Base-by-base conservation (phyloP, 2,797 vertebrate species). In the Graptemys geographica region DNA sequence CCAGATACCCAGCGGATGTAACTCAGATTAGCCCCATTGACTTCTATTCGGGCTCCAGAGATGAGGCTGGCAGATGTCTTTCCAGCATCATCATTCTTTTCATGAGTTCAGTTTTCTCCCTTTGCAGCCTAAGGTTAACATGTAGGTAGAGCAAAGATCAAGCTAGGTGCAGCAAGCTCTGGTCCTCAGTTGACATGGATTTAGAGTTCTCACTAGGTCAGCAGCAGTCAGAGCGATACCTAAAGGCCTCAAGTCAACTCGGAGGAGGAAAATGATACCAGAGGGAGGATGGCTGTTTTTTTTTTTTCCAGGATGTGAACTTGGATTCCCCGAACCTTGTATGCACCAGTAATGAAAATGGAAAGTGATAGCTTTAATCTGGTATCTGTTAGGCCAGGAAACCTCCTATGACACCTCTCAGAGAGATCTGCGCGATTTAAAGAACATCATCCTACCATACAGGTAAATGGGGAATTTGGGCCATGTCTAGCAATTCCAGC, bases 361-460 rank as follows among this genome's bases (percentile, higher is more conserved):
- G 92, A 85, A 95, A 95, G 88, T 91, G 93, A 93, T 81, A 93
- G 78, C 69, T 97, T 95, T 96, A 83, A 93, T 96, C 94, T 91
- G 95, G 79, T 90, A 76, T 83, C 85, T 94, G 84, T 82, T 83
- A 94, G 83, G 25, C 80, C 0, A 92, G 91, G 81, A 49, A 89
- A 94, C 92, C 79, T 90, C 65, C 41, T 5, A 13, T 83, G 88
- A 79, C 91, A 79, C 41, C 72, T 96, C 92, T 76, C 6, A 56
- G 79, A 78, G 82, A 93, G 88, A 57, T 86, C 87, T 79, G 4
- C 12, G 12, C 79, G 79, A 69, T 28, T 86, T 84, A 59, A 94
- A 8, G 1, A 7, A 83, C 89, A 89, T 83, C 56, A 83, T 57
- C 2, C 19, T 0, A 0, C n/a, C 89, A 57, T 69, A 84, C 78